Percentiles rank a stretch among this genome's conserved stretches.
Evolutionary conservation across 2,797 vertebrate genomes (phyloP).

Genomic region (Rhinogobio ventralis): DNA sequence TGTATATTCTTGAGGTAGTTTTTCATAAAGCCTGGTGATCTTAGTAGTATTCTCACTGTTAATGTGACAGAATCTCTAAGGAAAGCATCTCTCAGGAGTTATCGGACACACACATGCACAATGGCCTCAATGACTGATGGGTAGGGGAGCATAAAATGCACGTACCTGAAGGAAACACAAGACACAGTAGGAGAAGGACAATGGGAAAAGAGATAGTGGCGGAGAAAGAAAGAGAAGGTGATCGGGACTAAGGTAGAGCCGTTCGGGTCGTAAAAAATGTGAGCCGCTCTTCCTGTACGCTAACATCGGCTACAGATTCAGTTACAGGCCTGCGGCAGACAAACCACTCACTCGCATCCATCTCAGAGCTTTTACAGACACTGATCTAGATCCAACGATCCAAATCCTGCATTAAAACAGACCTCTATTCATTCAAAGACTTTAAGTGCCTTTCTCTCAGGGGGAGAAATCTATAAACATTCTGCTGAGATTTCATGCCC

Average conservation of each 20-base stretch:
- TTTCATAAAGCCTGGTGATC: not conserved
- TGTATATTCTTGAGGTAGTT: no score
- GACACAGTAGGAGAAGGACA: not conserved
- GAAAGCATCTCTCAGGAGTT: constrained; percentile 8
- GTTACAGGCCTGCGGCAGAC: constrained; percentile 64
- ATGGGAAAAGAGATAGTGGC: not conserved
- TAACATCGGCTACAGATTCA: constrained; percentile 68
- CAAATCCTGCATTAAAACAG: not conserved
- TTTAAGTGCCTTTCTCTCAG: not conserved
- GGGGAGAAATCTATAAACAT: not conserved
- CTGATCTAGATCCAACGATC: not conserved
- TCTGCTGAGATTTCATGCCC: not conserved
- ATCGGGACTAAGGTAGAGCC: constrained; percentile 49
- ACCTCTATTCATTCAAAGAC: not conserved
- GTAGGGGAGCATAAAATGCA: not conserved
- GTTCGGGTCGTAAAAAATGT: constrained; percentile 6
- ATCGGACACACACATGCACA: not conserved
- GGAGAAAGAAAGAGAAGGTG: not conserved
- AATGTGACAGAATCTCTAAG: not conserved
- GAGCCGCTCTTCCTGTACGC: constrained; percentile 48
- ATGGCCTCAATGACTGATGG: not conserved
- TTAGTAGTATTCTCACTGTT: not conserved
- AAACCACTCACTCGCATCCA: constrained; percentile 10
- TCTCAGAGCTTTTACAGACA: constrained; percentile 2
- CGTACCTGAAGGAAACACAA: not conserved